Conservation (phyloP, 2,113 vertebrate genomes). For the Theropithecus gelada region DNA sequence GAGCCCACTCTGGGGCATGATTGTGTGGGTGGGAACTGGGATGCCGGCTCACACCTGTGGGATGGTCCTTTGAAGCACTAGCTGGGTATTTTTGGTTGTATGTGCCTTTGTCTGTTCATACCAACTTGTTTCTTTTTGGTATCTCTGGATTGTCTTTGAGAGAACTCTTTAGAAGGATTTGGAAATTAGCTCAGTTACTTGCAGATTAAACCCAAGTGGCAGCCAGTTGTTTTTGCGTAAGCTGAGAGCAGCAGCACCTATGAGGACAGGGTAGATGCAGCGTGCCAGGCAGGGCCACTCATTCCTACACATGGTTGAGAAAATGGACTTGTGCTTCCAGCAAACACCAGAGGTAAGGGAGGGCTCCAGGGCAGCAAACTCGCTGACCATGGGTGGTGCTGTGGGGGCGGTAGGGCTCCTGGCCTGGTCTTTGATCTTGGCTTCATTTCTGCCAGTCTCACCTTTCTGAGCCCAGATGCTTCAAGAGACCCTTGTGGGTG, state of each 20-base stretch:
- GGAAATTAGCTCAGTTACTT: background rate
- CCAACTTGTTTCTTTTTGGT: background rate
- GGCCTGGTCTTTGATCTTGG: background rate
- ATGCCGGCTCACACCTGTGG: background rate
- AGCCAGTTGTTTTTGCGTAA: background rate
- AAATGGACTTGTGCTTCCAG: background rate
- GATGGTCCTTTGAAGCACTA: background rate
- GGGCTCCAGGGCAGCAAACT: background rate
- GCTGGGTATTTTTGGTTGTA: background rate
- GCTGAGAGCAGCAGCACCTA: background rate
- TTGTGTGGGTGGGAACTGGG: background rate
- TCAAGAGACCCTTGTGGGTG: background rate
- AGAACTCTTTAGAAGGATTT: slow-evolving; percentile 2
- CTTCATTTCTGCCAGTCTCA: background rate
- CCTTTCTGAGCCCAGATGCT: background rate
- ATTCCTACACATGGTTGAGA: background rate
- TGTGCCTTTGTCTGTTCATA: background rate
- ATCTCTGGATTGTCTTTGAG: background rate
- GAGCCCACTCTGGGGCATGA: background rate
- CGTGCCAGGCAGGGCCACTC: background rate
- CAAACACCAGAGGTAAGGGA: background rate
- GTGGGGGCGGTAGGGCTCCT: background rate
- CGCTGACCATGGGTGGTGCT: too few relatives aligned
- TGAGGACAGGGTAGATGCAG: background rate
- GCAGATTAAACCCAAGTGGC: background rate